These are phyloP conservation scores for Rhynchotus rufescens DNA, from an alignment of 2,797 vertebrate genomes.

Conservation along the genomic window DNA sequence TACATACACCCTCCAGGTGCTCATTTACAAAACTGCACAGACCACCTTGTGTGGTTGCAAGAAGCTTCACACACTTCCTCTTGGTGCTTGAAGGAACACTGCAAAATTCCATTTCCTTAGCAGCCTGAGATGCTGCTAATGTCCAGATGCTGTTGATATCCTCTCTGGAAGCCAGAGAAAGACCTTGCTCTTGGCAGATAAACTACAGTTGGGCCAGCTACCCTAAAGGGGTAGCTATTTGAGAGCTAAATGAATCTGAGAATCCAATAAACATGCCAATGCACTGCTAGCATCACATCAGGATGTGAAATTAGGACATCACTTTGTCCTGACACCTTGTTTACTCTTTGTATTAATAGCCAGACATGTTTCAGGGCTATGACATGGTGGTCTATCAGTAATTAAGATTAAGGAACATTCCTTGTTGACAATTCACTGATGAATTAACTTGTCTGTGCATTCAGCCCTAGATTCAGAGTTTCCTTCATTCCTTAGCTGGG, in stretches of 20 bases:
- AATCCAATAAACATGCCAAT: not conserved
- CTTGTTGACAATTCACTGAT: constrained; percentile 35
- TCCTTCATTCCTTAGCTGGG: not conserved
- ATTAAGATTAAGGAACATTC: constrained; percentile 42
- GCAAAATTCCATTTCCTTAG: not conserved
- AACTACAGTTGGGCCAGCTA: not conserved
- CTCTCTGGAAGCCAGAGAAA: not conserved
- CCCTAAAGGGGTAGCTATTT: not conserved
- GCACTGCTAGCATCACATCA: not conserved
- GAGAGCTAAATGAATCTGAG: not conserved
- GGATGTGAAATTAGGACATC: constrained; percentile 10
- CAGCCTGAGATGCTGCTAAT: not conserved
- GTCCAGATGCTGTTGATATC: not conserved
- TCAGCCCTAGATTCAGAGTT: not conserved
- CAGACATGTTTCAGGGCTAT: not conserved
- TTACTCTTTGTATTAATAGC: not conserved
- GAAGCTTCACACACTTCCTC: rapidly evolving
- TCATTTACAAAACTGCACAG: not conserved
- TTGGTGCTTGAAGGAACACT: not conserved
- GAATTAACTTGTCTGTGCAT: constrained; percentile 34
- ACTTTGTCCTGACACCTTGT: not conserved
- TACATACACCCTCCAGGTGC: not conserved
- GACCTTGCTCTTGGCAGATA: not conserved
- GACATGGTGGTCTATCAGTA: not conserved
- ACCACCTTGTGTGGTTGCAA: not conserved